Percentiles rank a stretch among this genome's conserved stretches.
Evolutionary conservation across 2,888 invertebrate genomes (phyloP).

Genomic region (Aromia moschata): DNA sequence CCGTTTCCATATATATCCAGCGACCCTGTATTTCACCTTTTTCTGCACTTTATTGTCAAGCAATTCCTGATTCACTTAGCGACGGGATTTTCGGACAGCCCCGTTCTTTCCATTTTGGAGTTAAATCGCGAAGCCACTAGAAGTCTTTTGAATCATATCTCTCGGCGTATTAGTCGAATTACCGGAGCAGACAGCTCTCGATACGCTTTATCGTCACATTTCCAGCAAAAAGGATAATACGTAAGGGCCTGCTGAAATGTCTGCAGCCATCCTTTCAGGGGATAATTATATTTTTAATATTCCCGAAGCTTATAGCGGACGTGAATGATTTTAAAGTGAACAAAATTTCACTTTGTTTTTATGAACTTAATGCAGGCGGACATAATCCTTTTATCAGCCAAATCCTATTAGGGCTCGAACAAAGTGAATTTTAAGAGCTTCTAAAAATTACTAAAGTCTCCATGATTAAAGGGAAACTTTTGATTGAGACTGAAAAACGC

Average conservation of each 20-base stretch:
- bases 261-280: constrained; percentile 5
- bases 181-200: not conserved
- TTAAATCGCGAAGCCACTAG: too few species aligned
- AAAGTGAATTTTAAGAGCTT: constrained; percentile 55
- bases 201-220: constrained; percentile 12
- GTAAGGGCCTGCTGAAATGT: constrained; percentile 16
- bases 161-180: too few species aligned
- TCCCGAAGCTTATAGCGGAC: constrained; percentile 26
- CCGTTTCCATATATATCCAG: too few species aligned
- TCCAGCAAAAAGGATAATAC: constrained; percentile 19
- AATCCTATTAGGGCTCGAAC: constrained; percentile 50
- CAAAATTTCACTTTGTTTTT: constrained; percentile 43
- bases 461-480: constrained; percentile 54
- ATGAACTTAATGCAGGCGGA: constrained; percentile 43
- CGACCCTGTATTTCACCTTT: too few species aligned
- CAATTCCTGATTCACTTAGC: too few species aligned
- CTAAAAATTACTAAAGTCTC: constrained; percentile 50
- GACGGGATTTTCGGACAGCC: too few species aligned
- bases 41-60: too few species aligned
- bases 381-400: constrained; percentile 50
- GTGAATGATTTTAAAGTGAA: constrained; percentile 38
- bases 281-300: constrained; percentile 33
- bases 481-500: constrained; percentile 50
- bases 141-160: too few species aligned
- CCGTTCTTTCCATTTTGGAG: too few species aligned